Evolutionary conservation across 1,140 invertebrate genomes (phyloP), one percentile per base, ranked within the genome.

Genomic region (Propsilocerus akamusi): DNA sequence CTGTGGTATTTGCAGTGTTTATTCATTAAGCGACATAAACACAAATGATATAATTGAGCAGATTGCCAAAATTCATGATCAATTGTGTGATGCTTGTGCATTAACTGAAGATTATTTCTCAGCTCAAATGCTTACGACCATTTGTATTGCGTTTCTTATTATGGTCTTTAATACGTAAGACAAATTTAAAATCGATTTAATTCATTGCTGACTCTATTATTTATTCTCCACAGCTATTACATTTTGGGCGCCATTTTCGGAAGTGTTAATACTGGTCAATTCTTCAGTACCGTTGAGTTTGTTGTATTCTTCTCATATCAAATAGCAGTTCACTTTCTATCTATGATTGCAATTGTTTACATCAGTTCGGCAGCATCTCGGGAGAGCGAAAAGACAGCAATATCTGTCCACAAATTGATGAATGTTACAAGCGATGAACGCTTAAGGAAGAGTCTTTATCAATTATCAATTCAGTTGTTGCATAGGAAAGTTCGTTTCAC

Each of bases 101-200:
- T 63, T 61, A 26, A 61, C 62, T 2, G 64, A 64, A 55, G 63
- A 64, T 52, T 64, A 64, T 37, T 64, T 64, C 8, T 64, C 62
- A 48, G 63, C 62, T 47, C 62, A 64, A 47, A 49, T 64, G 20
- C 28, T 64, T 12, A 64, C 62, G 17, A 64, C 64, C 41, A 61
- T 64, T 17, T 62, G 60, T 5, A 64, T 64, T 28, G 61, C 62
- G 5, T 64, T 64, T 49, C 54, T 64, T 5, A 64, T 64, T 28
- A 64, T 64, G 25, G 62, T 64, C 17, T 64, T 64, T 5, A 62
- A 64, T 58, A 61, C 62, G 0, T 41, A 20, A 41, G 28, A 41
- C 20, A 2, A 37, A 7, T 41, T 41, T 3, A 41, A 41, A 20
- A 17, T 17, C 4, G 22, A 41, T 41, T 17, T 20, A 41, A 8